phyloP scores from a whole-genome alignment of 2,888 invertebrate species.

The Diaprepes abbreviatus region DNA sequence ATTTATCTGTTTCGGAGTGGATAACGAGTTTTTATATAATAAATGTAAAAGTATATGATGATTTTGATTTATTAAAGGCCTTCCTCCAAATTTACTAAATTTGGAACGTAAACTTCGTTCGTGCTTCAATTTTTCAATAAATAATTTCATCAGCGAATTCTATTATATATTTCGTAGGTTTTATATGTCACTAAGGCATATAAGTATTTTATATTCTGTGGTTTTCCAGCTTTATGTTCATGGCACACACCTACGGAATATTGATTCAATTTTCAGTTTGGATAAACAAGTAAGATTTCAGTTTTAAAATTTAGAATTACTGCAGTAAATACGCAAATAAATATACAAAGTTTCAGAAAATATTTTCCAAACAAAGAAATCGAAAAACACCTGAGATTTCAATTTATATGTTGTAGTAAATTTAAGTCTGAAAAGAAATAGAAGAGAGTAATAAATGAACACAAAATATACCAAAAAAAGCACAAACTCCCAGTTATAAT shows the following conservation, averaged over 20 bases:
- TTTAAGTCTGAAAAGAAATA: too few species aligned
- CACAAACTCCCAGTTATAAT: too few species aligned
- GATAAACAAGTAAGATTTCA: not conserved
- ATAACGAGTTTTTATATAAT: too few species aligned
- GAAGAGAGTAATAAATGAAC: too few species aligned
- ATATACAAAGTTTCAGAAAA: not conserved
- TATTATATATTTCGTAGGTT: not conserved
- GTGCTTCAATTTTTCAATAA: not conserved
- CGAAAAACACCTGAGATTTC: not conserved
- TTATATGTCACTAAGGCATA: slow-evolving; percentile 5
- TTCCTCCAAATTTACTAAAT: too few species aligned
- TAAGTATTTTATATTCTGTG: slow-evolving; percentile 8
- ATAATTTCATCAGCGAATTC: not conserved
- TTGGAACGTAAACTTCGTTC: too few species aligned
- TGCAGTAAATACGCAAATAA: not conserved
- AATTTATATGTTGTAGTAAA: too few species aligned
- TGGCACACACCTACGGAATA: slow-evolving; percentile 4
- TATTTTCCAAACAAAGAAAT: not conserved
- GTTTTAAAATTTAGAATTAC: slow-evolving; percentile 1
- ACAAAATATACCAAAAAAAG: too few species aligned
- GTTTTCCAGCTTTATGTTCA: not conserved
- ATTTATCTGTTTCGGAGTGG: too few species aligned
- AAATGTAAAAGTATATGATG: too few species aligned
- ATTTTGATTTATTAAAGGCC: too few species aligned
- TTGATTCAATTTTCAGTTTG: slow-evolving; percentile 6